Percentiles rank a stretch among this genome's conserved stretches.
phyloP scores from a whole-genome alignment of 2,113 vertebrate species.

The Paramormyrops kingsleyae region DNA sequence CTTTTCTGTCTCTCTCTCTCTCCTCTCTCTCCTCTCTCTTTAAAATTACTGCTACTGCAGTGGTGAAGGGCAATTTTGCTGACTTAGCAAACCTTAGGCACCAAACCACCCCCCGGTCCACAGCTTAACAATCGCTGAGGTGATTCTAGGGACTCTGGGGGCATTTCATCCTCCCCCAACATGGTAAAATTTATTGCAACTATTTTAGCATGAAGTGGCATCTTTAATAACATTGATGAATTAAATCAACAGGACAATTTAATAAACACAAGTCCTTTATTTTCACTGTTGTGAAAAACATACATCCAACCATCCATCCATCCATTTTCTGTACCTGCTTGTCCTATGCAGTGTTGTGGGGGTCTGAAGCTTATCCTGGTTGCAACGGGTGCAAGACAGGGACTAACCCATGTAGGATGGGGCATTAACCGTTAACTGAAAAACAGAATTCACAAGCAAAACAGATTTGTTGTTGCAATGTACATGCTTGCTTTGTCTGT shows the following conservation, averaged over 20 bases:
- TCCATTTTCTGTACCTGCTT: not conserved
- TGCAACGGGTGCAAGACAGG: too few species aligned
- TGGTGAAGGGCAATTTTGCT: not conserved
- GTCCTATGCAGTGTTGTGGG: too few species aligned
- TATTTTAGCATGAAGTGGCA: too few species aligned
- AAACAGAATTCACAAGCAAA: not conserved
- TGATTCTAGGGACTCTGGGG: not conserved
- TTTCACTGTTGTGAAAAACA: not conserved
- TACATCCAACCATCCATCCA: not conserved
- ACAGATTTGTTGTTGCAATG: not conserved
- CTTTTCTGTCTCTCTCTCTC: not conserved
- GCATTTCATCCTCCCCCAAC: not conserved
- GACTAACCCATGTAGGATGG: not conserved
- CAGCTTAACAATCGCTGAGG: not conserved
- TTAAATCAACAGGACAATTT: not conserved
- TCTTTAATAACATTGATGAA: not conserved
- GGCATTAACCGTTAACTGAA: not conserved
- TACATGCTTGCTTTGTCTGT: not conserved
- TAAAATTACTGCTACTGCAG: not conserved
- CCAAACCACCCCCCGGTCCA: not conserved
- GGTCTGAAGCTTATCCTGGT: too few species aligned
- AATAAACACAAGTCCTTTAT: not conserved
- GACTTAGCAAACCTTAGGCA: not conserved
- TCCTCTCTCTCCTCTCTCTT: too few species aligned
- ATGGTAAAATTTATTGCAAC: not conserved